Percentiles rank a stretch among this genome's conserved stretches.
Evolutionary conservation across 2,888 invertebrate genomes (phyloP).

Genomic region (Mesorhabditis sp.): DNA sequence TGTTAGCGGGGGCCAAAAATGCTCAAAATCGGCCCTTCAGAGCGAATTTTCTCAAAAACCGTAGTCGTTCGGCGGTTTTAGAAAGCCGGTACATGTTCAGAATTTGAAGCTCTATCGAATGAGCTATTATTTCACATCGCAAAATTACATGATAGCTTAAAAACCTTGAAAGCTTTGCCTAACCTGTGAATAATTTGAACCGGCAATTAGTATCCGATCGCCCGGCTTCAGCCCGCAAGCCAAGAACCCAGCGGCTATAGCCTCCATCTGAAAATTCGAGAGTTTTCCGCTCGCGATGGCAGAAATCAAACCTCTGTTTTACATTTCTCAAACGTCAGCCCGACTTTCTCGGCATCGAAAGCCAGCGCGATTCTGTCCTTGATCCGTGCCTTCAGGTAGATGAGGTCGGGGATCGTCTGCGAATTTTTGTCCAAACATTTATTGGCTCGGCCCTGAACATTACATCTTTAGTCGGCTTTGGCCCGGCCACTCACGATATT

Average conservation of each 20-base stretch:
- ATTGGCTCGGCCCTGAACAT: slow-evolving; percentile 2
- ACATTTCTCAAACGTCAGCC: slow-evolving; percentile 37
- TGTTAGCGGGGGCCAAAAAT: too few species aligned
- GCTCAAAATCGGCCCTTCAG: too few species aligned
- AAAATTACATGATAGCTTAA: not conserved
- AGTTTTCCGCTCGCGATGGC: not conserved
- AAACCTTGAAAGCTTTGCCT: not conserved
- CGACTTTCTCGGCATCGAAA: slow-evolving; percentile 48
- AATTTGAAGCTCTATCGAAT: too few species aligned
- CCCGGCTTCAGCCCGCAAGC: slow-evolving; percentile 59
- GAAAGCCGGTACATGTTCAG: not conserved
- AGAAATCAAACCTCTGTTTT: slow-evolving; percentile 26
- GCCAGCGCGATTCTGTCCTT: slow-evolving; percentile 40
- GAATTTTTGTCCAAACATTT: slow-evolving; percentile 15
- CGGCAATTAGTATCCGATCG: slow-evolving; percentile 61
- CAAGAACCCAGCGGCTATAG: slow-evolving; percentile 58
- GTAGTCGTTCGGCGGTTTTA: too few species aligned
- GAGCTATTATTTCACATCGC: not conserved
- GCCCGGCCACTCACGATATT: not conserved
- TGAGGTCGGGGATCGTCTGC: slow-evolving; percentile 47
- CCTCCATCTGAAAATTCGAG: slow-evolving; percentile 38
- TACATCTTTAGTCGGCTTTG: not conserved
- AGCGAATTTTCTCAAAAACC: too few species aligned
- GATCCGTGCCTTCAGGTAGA: slow-evolving; percentile 38
- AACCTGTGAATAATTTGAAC: slow-evolving; percentile 59